Evolutionary conservation across 2,888 invertebrate species (phyloP), one percentile per base, ranked within the genome.

Genomic region (Eupithecia subumbrata): DNA sequence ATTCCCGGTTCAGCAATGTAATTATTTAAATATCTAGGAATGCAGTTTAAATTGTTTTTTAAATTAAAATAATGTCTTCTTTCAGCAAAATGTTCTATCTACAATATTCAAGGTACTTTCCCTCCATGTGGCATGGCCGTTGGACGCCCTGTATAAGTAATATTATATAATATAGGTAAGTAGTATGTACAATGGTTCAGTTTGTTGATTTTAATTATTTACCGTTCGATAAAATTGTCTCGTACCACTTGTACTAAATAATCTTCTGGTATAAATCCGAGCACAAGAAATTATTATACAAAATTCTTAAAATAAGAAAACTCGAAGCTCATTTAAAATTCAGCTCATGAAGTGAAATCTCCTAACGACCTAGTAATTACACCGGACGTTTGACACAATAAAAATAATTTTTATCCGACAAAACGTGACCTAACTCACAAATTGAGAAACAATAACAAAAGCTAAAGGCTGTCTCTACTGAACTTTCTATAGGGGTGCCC

Each of bases 291-390:
- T 22, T 9, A 56, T 14, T 60, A 25, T 14, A 25, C 5, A 60
- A 60, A 25, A 25, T 60, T 60, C 60, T 56, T 11, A 1, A 60
- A 60, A 25, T 25, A 60, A 25, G 60, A 25, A 60, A 60, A 73
- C 56, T 73, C 69, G 64, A 73, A 67, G 72, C 69, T 76, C 48
- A 70, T 43, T 71, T 56, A 71, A 56, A 30, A 74, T 66, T 25
- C 66, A n/a, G n/a, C 34, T 37, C 34, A 37, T 37, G 66, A 37
- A 9, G 37, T 40, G 30, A 83, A 84, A 87, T 86, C 84, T 84
- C 78, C 82, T 86, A 87, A 87, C 84, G 85, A 87, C 81, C 81
- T 83, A 84, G 85, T 87, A 87, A 87, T 87, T 87, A 87, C 79
- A 81, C 77, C 80, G 73, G 77, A 82, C 82, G 83, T 76, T 82